These are phyloP conservation scores for Eurytoma californica DNA, from an alignment of 2,888 invertebrate genomes.

Conservation along the genomic window DNA sequence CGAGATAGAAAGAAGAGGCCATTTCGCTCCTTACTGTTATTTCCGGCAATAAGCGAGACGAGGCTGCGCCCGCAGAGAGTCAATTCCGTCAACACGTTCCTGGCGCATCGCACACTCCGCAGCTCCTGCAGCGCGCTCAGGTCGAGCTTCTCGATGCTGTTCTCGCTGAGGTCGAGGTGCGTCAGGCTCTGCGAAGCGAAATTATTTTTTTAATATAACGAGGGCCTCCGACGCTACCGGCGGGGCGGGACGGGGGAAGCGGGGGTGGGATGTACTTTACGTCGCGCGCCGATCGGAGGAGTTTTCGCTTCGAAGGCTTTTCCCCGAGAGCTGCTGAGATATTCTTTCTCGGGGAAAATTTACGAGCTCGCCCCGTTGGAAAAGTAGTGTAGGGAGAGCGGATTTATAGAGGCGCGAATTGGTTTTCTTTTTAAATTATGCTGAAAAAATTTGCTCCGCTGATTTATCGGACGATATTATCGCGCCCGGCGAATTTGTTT, in stretches of 20 bases:
- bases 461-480: constrained; percentile 39
- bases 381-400: constrained; percentile 1
- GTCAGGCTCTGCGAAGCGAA: constrained; percentile 81
- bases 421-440: constrained; percentile 3
- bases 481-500: neutral
- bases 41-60: constrained; percentile 86
- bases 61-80: constrained; percentile 87
- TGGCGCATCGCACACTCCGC: constrained; percentile 85
- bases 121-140: constrained; percentile 87
- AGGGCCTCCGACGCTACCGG: neutral
- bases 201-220: constrained; percentile 8
- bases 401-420: constrained; percentile 47
- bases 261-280: too few relatives aligned
- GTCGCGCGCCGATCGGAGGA: neutral
- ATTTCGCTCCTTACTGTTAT: constrained; percentile 81
- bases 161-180: constrained; percentile 89
- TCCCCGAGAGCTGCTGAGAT: constrained; percentile 2
- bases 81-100: constrained; percentile 85
- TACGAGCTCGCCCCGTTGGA: constrained; percentile 25
- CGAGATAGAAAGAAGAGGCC: neutral
- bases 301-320: constrained; percentile 28
- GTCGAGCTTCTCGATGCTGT: constrained; percentile 88
- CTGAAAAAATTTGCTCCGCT: neutral
- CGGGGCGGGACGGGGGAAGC: neutral
- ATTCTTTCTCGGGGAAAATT: constrained; percentile 42